These are phyloP conservation scores for Datnioides undecimradiatus DNA, from an alignment of 2,113 vertebrate genomes.

Conservation along the genomic window DNA sequence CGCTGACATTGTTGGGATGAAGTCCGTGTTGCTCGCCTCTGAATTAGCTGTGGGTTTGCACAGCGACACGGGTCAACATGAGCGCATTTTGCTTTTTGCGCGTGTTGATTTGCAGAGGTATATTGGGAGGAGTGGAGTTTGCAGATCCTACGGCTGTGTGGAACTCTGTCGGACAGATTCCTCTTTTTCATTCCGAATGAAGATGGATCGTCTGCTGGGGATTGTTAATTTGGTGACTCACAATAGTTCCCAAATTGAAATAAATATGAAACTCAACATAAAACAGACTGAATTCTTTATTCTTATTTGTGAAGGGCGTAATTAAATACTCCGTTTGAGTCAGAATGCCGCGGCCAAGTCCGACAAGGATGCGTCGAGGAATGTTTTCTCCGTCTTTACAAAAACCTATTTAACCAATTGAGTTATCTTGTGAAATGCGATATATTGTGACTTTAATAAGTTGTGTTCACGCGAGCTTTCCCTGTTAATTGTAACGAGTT, in stretches of 20 bases:
- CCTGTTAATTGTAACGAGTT: too few relatives aligned
- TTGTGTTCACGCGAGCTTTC: neutral
- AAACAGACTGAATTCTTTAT: neutral
- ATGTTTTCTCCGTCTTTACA: too few relatives aligned
- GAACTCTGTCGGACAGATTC: too few relatives aligned
- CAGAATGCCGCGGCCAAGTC: neutral
- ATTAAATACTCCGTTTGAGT: neutral
- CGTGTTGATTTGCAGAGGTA: neutral
- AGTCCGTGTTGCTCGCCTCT: neutral
- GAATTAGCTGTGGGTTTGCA: neutral
- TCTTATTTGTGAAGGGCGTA: neutral
- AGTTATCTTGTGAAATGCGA: too few relatives aligned
- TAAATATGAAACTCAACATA: neutral
- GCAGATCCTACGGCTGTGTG: too few relatives aligned
- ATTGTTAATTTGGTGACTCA: neutral
- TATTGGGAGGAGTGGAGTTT: neutral
- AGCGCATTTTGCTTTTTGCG: neutral
- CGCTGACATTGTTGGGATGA: neutral
- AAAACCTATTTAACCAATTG: too few relatives aligned
- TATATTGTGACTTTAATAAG: neutral
- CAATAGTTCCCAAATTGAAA: neutral
- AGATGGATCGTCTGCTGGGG: too few relatives aligned
- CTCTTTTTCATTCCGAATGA: neutral
- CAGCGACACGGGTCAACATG: too few relatives aligned
- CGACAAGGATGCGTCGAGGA: too few relatives aligned